phyloP scores from a whole-genome alignment of 1,140 invertebrate species.

The silkworm (Bombyx mori) region DNA sequence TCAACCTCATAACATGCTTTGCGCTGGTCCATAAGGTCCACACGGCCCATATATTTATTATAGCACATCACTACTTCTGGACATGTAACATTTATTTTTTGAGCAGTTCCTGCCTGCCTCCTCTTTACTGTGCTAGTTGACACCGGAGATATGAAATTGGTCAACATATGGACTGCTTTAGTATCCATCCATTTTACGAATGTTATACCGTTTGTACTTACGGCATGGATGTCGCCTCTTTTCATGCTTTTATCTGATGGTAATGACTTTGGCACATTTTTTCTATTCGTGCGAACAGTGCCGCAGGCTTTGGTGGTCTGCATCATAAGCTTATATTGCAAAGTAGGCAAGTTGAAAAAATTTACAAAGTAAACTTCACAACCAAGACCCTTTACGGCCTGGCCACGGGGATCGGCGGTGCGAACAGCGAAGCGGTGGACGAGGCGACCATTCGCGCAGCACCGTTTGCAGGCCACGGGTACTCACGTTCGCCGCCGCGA shows the following conservation, averaged over 20 bases:
- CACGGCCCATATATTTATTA: conserved; percentile 30
- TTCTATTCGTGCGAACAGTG: conserved; percentile 8
- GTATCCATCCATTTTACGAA: conserved; percentile 31
- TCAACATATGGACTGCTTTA: conserved; percentile 30
- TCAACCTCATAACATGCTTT: conserved; percentile 25
- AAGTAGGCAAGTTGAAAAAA: neutral
- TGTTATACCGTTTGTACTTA: conserved; percentile 17
- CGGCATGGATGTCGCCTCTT: conserved; percentile 16
- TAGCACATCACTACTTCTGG: conserved; percentile 23
- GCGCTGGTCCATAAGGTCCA: conserved; percentile 21
- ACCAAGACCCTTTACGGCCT: conserved; percentile 23
- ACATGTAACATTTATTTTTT: conserved; percentile 24
- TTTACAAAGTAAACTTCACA: conserved; percentile 15
- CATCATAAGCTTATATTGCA: conserved; percentile 30
- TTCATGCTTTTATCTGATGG: conserved; percentile 31
- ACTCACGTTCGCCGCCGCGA: too few relatives aligned
- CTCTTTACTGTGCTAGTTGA: conserved; percentile 27
- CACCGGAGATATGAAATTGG: conserved; percentile 29
- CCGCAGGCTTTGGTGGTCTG: conserved; percentile 8
- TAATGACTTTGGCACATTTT: conserved; percentile 22
- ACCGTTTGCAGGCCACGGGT: too few relatives aligned
- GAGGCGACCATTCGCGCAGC: too few relatives aligned
- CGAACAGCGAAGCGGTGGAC: too few relatives aligned
- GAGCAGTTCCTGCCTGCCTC: conserved; percentile 29
- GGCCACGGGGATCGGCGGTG: too few relatives aligned